phyloP scores from a whole-genome alignment of 2,113 vertebrate genomes.

The Clinocottus analis region DNA sequence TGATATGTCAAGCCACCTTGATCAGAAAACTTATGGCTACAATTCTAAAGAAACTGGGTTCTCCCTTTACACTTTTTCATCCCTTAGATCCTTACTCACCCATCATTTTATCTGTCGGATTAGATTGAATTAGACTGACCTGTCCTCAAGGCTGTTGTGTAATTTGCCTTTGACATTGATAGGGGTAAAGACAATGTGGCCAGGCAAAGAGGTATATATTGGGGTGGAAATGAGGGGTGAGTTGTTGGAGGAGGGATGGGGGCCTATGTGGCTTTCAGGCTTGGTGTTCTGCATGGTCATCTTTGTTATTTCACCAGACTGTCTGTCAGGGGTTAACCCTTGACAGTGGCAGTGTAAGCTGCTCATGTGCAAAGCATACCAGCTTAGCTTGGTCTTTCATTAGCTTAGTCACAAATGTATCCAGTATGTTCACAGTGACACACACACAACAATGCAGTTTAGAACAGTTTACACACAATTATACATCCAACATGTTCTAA shows the following conservation, averaged over 20 bases:
- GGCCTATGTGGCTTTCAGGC: constrained; percentile 31
- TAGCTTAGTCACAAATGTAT: constrained; percentile 49
- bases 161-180: constrained; percentile 79
- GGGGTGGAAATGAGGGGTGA: constrained; percentile 35
- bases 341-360: constrained; percentile 35
- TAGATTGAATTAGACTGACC: constrained; percentile 78
- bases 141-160: constrained; percentile 68
- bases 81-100: constrained; percentile 58
- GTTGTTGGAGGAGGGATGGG: not conserved
- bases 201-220: constrained; percentile 27
- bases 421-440: constrained; percentile 51
- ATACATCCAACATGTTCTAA: not conserved
- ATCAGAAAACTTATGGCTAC: constrained; percentile 34
- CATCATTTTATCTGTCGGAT: constrained; percentile 76
- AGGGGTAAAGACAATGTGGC: constrained; percentile 56
- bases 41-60: constrained; percentile 60
- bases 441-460: constrained; percentile 19
- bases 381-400: constrained; percentile 38
- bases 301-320: constrained; percentile 46
- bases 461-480: constrained; percentile 35
- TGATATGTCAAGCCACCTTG: constrained; percentile 20
- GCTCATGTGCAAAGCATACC: constrained; percentile 55
- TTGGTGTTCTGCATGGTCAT: constrained; percentile 47
- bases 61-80: constrained; percentile 60
- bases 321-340: constrained; percentile 61